Evolutionary conservation across 2,113 vertebrate genomes (phyloP).

Genomic region (Antennarius striatus): DNA sequence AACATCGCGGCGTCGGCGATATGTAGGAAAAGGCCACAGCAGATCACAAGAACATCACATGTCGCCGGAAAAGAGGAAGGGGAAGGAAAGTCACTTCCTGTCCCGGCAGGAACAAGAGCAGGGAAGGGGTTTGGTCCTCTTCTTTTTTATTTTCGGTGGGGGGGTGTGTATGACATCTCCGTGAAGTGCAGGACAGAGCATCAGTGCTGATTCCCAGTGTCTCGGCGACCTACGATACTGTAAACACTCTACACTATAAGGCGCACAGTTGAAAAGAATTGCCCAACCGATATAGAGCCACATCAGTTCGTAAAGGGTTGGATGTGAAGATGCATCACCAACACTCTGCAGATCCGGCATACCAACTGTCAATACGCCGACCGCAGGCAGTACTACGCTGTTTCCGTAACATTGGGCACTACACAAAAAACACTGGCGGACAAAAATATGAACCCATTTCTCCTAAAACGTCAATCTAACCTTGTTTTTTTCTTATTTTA

Average conservation of each 20-base stretch:
- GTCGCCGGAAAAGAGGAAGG: slow-evolving; percentile 12
- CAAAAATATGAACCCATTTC: slow-evolving; percentile 37
- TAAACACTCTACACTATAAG: slow-evolving; percentile 82
- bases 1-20: slow-evolving; percentile 52
- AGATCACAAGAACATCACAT: slow-evolving; percentile 68
- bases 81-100: slow-evolving; percentile 48
- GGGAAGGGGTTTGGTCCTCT: neutral
- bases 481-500: slow-evolving; percentile 20
- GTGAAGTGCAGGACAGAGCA: slow-evolving; percentile 64
- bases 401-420: slow-evolving; percentile 46
- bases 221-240: slow-evolving; percentile 65
- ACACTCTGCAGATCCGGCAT: slow-evolving; percentile 61
- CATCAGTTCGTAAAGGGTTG: slow-evolving; percentile 68
- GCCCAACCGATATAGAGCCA: slow-evolving; percentile 66
- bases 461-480: slow-evolving; percentile 47
- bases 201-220: slow-evolving; percentile 42
- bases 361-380: slow-evolving; percentile 66
- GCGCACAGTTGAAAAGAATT: slow-evolving; percentile 74
- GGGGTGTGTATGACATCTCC: slow-evolving; percentile 65
- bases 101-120: slow-evolving; percentile 35
- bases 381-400: slow-evolving; percentile 72
- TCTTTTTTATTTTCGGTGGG: slow-evolving; percentile 16
- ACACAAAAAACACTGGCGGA: slow-evolving; percentile 37
- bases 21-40: slow-evolving; percentile 68
- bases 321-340: slow-evolving; percentile 52